Base-by-base conservation (phyloP, 2,113 vertebrate genomes). In the Strigops habroptila region DNA sequence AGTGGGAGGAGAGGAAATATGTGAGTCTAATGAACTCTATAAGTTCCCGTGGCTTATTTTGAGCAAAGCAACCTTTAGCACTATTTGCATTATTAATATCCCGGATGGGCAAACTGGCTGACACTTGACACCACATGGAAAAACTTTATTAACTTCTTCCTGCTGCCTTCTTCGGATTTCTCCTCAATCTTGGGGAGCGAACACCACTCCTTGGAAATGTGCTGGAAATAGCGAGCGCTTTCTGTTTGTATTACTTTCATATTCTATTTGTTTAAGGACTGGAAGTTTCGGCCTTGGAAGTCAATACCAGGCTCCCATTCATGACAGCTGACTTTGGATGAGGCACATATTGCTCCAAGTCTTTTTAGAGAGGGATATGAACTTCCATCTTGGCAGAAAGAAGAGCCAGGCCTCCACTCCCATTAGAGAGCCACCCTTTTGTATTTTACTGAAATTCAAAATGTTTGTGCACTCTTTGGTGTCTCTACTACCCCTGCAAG, bases 61-160 rank as follows among this genome's bases (percentile, higher is more conserved):
- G 75, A 92, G 85, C 90, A 90, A 88, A 87, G 83, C 75, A 93
- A 95, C 86, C 91, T 92, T 86, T 93, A 87, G 64, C 83, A 92
- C 78, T 75, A 78, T 91, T 95, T 97, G 91, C 93, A 96, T 96
- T 96, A 97, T 96, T 97, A 93, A 95, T 95, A 95, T 90, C 86
- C 93, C 90, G 94, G 88, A 93, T 95, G 94, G 82, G 91, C 91
- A 95, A 80, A 91, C 55, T 82, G 79, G 62, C 70, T 94, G 94
- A 95, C 60, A 81, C 88, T 81, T 90, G 95, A 96, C 77, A 95
- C 86, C 84, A 28, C 49, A 49, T 35, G 49, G 76, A 90, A 96
- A 95, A 95, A 76, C 28, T 82, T 92, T 43, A 94, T 73, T 88
- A 89, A 64, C 41, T 48, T 96, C 67, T 95, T 96, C 89, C 80